Percentiles rank a stretch among this genome's conserved stretches.
These are phyloP conservation scores for Pristionchus maxplancki DNA, from an alignment of 2,888 invertebrate species.

Conservation along the genomic window DNA sequence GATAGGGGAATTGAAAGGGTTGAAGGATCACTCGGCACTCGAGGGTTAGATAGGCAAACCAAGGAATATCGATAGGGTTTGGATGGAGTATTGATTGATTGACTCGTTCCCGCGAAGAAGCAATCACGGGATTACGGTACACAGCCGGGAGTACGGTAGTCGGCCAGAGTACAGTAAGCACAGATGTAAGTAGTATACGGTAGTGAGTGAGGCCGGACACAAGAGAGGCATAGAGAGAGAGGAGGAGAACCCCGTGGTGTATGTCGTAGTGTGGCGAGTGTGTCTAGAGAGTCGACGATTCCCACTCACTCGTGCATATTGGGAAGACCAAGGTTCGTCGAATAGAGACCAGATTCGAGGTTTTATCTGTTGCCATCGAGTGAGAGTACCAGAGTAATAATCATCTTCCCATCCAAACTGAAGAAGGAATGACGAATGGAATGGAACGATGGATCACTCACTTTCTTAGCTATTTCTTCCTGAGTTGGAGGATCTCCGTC, in stretches of 20 bases:
- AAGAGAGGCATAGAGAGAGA: constrained; percentile 32
- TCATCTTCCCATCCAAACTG: constrained; percentile 97
- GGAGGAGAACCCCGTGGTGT: constrained; percentile 33
- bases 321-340: constrained; percentile 98
- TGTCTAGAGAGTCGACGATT: background rate
- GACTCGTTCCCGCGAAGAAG: constrained; percentile 2
- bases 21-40: background rate
- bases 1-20: background rate
- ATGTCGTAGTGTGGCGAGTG: background rate
- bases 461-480: constrained; percentile 59
- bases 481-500: constrained; percentile 84
- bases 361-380: constrained; percentile 89
- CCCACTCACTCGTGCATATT: constrained; percentile 83
- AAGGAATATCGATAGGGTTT: constrained; percentile 11
- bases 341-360: constrained; percentile 98
- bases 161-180: constrained; percentile 34
- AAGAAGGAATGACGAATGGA: background rate
- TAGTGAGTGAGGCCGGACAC: background rate
- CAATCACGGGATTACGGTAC: background rate
- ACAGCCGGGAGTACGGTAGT: constrained; percentile 25
- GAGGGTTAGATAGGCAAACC: constrained; percentile 29
- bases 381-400: constrained; percentile 83
- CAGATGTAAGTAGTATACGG: constrained; percentile 24
- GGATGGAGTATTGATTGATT: background rate
- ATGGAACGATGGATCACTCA: background rate